Percentiles rank a stretch among this genome's conserved stretches.
These are phyloP conservation scores for Nannoperca australis DNA, from an alignment of 2,797 vertebrate genomes.

Conservation along the genomic window DNA sequence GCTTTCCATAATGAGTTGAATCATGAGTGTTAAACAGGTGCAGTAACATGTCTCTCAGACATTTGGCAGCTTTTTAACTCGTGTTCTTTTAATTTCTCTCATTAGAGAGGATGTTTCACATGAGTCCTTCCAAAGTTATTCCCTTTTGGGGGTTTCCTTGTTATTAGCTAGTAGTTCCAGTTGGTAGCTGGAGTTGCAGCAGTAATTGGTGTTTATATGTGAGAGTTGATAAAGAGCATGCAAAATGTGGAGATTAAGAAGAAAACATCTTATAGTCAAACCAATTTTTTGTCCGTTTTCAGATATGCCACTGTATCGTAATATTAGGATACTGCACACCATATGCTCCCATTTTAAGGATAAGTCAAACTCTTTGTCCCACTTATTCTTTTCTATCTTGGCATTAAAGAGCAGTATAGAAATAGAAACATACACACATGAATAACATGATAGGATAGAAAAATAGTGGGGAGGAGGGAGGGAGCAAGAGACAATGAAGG, in stretches of 20 bases:
- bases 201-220: background rate
- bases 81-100: slow-evolving; percentile 25
- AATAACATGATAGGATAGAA: slow-evolving; percentile 26
- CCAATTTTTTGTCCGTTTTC: background rate
- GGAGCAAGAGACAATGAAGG: slow-evolving; percentile 33
- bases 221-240: background rate
- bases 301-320: background rate
- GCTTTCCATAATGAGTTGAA: slow-evolving; percentile 8
- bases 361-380: background rate
- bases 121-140: slow-evolving; percentile 1
- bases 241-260: background rate
- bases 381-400: background rate
- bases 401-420: slow-evolving; percentile 21
- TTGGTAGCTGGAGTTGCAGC: slow-evolving; percentile 6
- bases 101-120: slow-evolving; percentile 24
- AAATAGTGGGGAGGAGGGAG: slow-evolving; percentile 29
- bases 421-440: slow-evolving; percentile 52
- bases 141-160: background rate
- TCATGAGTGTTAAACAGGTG: slow-evolving; percentile 17
- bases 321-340: background rate
- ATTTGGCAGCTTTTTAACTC: slow-evolving; percentile 29
- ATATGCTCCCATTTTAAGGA: background rate
- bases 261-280: background rate
- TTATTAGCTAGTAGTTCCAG: slow-evolving; percentile 30
- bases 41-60: slow-evolving; percentile 24